phyloP scores from a whole-genome alignment of 2,888 invertebrate species.

The Suillia variegata region DNA sequence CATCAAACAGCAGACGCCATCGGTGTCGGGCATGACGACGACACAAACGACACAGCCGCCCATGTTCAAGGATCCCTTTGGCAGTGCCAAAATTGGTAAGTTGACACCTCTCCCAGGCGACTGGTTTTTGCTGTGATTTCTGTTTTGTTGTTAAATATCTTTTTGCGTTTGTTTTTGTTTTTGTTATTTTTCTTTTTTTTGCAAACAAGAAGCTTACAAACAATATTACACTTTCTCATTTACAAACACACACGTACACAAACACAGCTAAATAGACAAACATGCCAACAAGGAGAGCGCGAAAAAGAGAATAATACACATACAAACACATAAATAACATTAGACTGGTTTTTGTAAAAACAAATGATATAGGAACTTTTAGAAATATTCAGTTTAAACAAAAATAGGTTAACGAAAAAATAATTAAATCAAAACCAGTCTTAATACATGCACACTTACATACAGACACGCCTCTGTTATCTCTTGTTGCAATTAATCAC shows the following conservation, averaged over 20 bases:
- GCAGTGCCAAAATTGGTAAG: slow-evolving; percentile 70
- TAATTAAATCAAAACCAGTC: no score
- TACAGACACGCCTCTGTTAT: slow-evolving; percentile 15
- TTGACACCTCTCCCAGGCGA: background rate
- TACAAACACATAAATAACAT: no score
- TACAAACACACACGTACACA: no score
- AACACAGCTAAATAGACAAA: no score
- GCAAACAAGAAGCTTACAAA: slow-evolving; percentile 28
- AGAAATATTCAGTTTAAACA: no score
- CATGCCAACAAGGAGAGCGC: no score
- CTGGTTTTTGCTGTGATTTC: background rate
- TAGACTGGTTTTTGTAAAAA: no score
- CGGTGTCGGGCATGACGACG: slow-evolving; percentile 36
- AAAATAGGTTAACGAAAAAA: no score
- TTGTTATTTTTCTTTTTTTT: slow-evolving; percentile 26
- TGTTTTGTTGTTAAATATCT: background rate
- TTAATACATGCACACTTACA: slow-evolving; percentile 17
- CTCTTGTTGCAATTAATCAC: slow-evolving; percentile 2
- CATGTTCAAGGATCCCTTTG: slow-evolving; percentile 69
- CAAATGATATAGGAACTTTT: no score
- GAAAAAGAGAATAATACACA: no score
- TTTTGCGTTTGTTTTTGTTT: slow-evolving; percentile 9
- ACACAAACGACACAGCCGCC: slow-evolving; percentile 60
- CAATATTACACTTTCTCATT: slow-evolving; percentile 21
- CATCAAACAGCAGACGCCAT: slow-evolving; percentile 73